Base-by-base conservation (phyloP, 37 sponge, comb jelly and placozoan species). In the Cliona cf. orientalis region DNA sequence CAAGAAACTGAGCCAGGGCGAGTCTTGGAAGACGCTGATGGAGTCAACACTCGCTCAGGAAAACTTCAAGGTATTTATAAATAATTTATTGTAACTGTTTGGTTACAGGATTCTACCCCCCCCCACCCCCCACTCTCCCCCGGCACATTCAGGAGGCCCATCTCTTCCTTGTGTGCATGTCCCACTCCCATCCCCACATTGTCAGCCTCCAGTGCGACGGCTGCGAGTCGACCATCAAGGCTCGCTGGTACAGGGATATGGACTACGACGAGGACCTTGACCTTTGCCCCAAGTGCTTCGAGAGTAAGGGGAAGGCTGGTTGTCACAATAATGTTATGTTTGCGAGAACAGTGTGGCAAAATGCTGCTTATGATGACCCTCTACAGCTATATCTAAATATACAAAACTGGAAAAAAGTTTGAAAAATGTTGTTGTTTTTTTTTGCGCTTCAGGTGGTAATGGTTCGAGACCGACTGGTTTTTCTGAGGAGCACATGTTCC, bases 241-340 rank as follows among this genome's bases (percentile, higher is more conserved):
- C 60, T 6, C 46, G 23, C 11, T 93, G 89, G 89, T 93, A 89
- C 61, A 57, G 77, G 14, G 69, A 88, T 60, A 42, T 85, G 66
- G 89, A 89, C 23, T 2, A 32, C 3, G 66, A 73, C 0, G 74
- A 68, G 2, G 60, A 88, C 65, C 58, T 64, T 64, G 85, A 93
- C 49, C 86, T 93, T 22, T 93, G 93, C 39, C 9, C 39, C 1
- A 59, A 32, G 22, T 93, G 93, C 56, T 93, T 85, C 78, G 46
- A 42, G 44, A 45, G 93, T 93, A 46, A 78, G 93, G 17, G n/a
- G n/a, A n/a, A n/a, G n/a, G n/a, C n/a, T n/a, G n/a, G n/a, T n/a
- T n/a, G n/a, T n/a, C n/a, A n/a, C n/a, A n/a, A n/a, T n/a, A n/a
- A n/a, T n/a, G n/a, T n/a, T n/a, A n/a, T n/a, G n/a, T n/a, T n/a